Conservation (phyloP, 2,113 vertebrate species). For the Girardinichthys multiradiatus region DNA sequence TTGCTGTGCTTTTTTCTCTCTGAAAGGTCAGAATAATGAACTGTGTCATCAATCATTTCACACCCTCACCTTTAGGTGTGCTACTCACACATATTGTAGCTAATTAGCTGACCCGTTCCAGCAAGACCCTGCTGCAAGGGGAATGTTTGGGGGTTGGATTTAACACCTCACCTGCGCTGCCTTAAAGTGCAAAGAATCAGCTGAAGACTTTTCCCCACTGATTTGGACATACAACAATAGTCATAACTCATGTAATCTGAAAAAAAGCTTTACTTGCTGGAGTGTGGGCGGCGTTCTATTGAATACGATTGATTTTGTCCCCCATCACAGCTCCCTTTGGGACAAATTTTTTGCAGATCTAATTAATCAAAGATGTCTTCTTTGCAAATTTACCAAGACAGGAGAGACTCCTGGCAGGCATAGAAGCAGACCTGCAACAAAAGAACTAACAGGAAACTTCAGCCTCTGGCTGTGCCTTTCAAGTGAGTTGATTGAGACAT, state of each 20-base stretch:
- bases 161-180: conserved; percentile 11
- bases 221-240: conserved; percentile 50
- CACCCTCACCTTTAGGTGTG: background rate
- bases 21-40: conserved; percentile 26
- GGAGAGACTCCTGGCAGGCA: conserved; percentile 29
- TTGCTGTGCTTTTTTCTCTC: background rate
- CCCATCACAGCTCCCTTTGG: conserved; percentile 40
- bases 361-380: conserved; percentile 65
- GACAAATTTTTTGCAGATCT: conserved; percentile 64
- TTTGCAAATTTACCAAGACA: conserved; percentile 58
- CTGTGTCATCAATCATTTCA: conserved; percentile 9
- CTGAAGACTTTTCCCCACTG: conserved; percentile 38
- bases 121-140: conserved; percentile 23
- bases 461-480: conserved; percentile 26
- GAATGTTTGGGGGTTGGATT: conserved; percentile 31
- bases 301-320: conserved; percentile 71
- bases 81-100: conserved; percentile 7
- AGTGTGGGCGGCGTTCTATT: conserved; percentile 61
- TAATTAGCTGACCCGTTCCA: conserved; percentile 14
- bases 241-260: conserved; percentile 62
- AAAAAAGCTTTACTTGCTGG: conserved; percentile 33
- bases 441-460: conserved; percentile 37
- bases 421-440: conserved; percentile 50
- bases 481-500: conserved; percentile 53
- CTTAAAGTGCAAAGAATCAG: conserved; percentile 41